These are phyloP conservation scores for Steatocranus sp. DNA, from an alignment of 2,797 vertebrate species.

Conservation along the genomic window DNA sequence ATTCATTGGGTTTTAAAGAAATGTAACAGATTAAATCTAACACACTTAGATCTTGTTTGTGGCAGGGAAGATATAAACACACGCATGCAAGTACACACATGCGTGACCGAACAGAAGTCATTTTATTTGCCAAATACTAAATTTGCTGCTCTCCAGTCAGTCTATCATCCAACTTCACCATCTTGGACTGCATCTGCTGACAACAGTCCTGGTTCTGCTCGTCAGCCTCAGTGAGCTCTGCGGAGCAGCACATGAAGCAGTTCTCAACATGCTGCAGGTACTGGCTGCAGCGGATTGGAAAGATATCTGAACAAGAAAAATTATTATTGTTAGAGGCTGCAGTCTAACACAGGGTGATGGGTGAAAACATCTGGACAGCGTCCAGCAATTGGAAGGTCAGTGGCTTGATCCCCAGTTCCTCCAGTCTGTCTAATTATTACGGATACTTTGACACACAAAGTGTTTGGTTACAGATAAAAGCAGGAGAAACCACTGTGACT, in stretches of 20 bases:
- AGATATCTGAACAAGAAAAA: neutral
- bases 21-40: neutral
- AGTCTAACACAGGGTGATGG: neutral
- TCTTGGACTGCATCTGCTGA: neutral
- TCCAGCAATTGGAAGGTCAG: neutral
- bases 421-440: no score
- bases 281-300: neutral
- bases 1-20: neutral
- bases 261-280: neutral
- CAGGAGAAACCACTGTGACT: neutral
- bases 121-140: neutral
- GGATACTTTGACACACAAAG: no score
- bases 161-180: neutral
- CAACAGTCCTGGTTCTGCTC: neutral
- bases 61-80: neutral
- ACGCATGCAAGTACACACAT: neutral
- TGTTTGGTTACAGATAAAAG: no score
- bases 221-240: neutral
- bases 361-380: neutral
- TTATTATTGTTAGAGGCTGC: neutral
- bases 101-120: neutral
- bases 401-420: neutral
- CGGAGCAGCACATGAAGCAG: neutral
- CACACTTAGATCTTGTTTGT: neutral
- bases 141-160: neutral